phyloP scores from a whole-genome alignment of 2,113 vertebrate genomes.

The Pygoscelis antarcticus region DNA sequence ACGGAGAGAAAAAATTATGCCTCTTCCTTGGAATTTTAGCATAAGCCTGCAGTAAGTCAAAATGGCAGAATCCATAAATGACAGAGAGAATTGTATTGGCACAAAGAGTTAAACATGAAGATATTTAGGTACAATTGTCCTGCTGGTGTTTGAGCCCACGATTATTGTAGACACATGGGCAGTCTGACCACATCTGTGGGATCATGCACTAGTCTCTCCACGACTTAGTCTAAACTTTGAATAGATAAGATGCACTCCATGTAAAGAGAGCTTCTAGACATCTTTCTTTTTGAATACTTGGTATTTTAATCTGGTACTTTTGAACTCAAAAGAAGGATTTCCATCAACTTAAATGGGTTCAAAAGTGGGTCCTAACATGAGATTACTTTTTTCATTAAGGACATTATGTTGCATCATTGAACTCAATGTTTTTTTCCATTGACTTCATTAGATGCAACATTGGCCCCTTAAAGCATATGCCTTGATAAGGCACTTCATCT shows the following conservation, averaged over 20 bases:
- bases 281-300: background rate
- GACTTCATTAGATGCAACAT: conserved; percentile 42
- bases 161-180: background rate
- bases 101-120: conserved; percentile 49
- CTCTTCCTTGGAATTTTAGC: conserved; percentile 16
- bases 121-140: background rate
- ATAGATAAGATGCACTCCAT: background rate
- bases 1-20: background rate
- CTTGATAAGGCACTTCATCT: conserved; percentile 11
- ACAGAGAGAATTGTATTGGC: conserved; percentile 13
- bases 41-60: conserved; percentile 40
- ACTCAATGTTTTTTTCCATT: conserved; percentile 16
- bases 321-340: conserved; percentile 29
- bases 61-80: conserved; percentile 35
- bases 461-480: conserved; percentile 11
- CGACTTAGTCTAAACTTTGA: background rate
- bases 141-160: background rate
- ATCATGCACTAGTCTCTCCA: background rate
- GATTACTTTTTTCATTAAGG: conserved; percentile 50
- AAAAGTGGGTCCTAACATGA: conserved; percentile 42
- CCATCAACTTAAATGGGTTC: conserved; percentile 31
- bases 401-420: conserved; percentile 24
- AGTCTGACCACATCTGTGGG: background rate
- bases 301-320: background rate
- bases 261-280: background rate